Evolutionary conservation across 2,113 vertebrate species (phyloP).

Genomic region (Triplophysa dalaica): DNA sequence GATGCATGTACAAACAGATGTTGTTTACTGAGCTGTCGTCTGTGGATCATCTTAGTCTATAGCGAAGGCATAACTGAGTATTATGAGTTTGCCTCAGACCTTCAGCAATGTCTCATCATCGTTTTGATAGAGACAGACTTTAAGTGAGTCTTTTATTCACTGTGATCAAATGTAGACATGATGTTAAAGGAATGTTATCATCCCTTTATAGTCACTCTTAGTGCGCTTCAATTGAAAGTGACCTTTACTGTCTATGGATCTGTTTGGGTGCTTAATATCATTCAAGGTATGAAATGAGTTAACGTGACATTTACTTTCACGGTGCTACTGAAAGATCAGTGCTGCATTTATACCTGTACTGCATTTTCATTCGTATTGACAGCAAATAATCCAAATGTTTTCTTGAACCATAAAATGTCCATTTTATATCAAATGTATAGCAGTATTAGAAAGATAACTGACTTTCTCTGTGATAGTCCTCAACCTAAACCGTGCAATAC

Average conservation of each 20-base stretch:
- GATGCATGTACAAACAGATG: conserved; percentile 4
- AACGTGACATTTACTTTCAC: too few species aligned
- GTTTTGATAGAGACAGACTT: background rate
- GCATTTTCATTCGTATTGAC: too few species aligned
- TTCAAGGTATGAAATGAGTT: too few species aligned
- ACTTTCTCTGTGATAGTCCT: too few species aligned
- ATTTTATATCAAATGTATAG: too few species aligned
- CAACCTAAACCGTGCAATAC: too few species aligned
- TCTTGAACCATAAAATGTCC: too few species aligned
- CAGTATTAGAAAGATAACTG: too few species aligned
- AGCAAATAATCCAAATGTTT: too few species aligned
- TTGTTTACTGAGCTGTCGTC: conserved; percentile 1
- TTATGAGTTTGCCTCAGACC: background rate
- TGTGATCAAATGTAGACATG: background rate
- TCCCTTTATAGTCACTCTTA: background rate
- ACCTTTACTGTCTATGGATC: conserved; percentile 13
- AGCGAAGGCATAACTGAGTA: background rate
- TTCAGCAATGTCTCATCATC: background rate
- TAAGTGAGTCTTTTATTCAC: background rate
- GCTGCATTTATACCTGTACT: too few species aligned
- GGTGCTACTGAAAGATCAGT: too few species aligned
- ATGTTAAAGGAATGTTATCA: background rate
- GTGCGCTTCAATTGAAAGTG: conserved; percentile 9
- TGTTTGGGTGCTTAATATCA: background rate
- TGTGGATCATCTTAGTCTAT: background rate